Conservation (phyloP, 2,888 invertebrate genomes). For the Sesia bembeciformis region DNA sequence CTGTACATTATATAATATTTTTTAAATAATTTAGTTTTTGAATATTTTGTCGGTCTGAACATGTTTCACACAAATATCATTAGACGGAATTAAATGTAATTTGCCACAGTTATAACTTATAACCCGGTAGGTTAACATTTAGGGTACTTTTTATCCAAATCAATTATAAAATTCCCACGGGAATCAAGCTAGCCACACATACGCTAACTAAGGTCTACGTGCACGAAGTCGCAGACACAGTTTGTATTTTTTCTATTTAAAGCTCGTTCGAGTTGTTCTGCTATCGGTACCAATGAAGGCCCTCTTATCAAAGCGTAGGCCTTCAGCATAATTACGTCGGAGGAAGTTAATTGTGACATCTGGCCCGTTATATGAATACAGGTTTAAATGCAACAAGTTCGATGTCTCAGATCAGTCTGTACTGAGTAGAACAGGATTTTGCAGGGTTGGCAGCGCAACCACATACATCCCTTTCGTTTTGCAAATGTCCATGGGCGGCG, state of each 20-base stretch:
- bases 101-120: background rate
- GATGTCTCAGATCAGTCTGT: constrained; percentile 7
- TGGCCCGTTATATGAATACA: constrained; percentile 9
- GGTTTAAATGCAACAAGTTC: constrained; percentile 19
- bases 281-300: constrained; percentile 19
- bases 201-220: too few relatives aligned
- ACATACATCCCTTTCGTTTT: too few relatives aligned
- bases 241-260: background rate
- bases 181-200: background rate
- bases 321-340: constrained; percentile 30
- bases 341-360: constrained; percentile 40
- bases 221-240: background rate
- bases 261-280: constrained; percentile 11
- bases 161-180: background rate
- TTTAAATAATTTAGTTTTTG: too few relatives aligned
- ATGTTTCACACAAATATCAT: background rate
- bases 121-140: constrained; percentile 1
- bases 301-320: constrained; percentile 26
- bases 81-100: background rate
- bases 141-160: background rate
- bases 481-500: too few relatives aligned
- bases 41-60: too few relatives aligned
- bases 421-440: too few relatives aligned
- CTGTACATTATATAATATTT: too few relatives aligned
- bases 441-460: too few relatives aligned